Evolutionary conservation across 2,888 invertebrate genomes (phyloP), one percentile per base, ranked within the genome.

Genomic region (Lithodes maja): DNA sequence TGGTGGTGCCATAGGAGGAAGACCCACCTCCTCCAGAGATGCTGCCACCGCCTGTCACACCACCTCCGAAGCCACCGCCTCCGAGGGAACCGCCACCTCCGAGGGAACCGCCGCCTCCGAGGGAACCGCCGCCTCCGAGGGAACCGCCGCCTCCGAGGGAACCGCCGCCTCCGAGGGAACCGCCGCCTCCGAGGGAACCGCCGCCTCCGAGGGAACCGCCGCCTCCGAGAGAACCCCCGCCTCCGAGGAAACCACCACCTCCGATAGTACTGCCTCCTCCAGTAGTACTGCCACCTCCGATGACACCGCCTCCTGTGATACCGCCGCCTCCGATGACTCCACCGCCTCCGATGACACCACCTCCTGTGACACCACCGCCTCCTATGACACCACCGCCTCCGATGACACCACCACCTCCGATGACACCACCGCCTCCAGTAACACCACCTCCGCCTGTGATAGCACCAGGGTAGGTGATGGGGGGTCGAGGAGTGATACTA

Each of bases 221-320:
- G 15, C n/a, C n/a, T n/a, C n/a, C n/a, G n/a, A n/a, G n/a, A n/a
- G n/a, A n/a, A n/a, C 79, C 53, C 7, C 83, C 74, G 53, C 9
- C 53, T 1, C 50, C 74, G 74, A 15, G 9, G 1, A 17, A n/a
- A 3, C 61, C 77, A 82, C 61, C 33, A 49, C 61, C 61, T 0
- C 7, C 69, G 7, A 71, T 49, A 7, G 61, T 55, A 2, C 77
- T n/a, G 68, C 80, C 82, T 80, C 85, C 86, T 9, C 87, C 89
- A n/a, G 75, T 79, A 50, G 69, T 80, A 15, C 69, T 74, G n/a
- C 79, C 81, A 54, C 75, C 86, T 74, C 90, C 87, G 61, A 15
- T 61, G 33, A 79, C n/a, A 52, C 61, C 77, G 17, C 81, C 90
- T 68, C 85, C 80, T 17, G 53, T 54, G 15, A 69, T 1, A 3